These are phyloP conservation scores for Clarias fuscus DNA, from an alignment of 2,797 vertebrate genomes.

Conservation along the genomic window DNA sequence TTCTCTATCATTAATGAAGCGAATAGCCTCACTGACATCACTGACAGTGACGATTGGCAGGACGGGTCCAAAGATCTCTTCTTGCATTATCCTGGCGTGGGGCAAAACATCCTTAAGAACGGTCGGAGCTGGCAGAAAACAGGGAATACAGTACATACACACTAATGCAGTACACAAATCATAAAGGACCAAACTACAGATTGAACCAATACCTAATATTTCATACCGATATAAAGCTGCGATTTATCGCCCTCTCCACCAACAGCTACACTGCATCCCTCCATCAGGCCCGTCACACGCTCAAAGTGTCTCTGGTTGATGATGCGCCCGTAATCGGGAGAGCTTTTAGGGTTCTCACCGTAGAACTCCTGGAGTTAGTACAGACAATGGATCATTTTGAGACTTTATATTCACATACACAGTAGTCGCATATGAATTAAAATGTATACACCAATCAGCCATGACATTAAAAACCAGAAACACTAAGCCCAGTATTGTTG, in stretches of 20 bases:
- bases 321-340: constrained; percentile 86
- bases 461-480: too few relatives aligned
- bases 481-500: too few relatives aligned
- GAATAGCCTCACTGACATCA: constrained; percentile 83
- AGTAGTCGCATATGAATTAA: not conserved
- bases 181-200: not conserved
- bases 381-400: not conserved
- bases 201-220: not conserved
- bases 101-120: constrained; percentile 85
- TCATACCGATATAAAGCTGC: constrained; percentile 83
- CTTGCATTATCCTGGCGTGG: constrained; percentile 87
- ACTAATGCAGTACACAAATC: not conserved
- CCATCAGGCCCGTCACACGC: constrained; percentile 80
- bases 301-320: constrained; percentile 84
- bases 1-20: constrained; percentile 83
- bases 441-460: too few relatives aligned
- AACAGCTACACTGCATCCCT: constrained; percentile 82
- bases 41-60: constrained; percentile 83
- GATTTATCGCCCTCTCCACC: constrained; percentile 83
- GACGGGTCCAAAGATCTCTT: constrained; percentile 91
- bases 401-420: not conserved
- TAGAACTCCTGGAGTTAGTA: constrained; percentile 84
- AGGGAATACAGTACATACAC: not conserved
- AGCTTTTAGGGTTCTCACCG: constrained; percentile 82
- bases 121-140: constrained; percentile 79